These are phyloP conservation scores for Xestia c-nigrum DNA, from an alignment of 2,888 invertebrate genomes.

Conservation along the genomic window DNA sequence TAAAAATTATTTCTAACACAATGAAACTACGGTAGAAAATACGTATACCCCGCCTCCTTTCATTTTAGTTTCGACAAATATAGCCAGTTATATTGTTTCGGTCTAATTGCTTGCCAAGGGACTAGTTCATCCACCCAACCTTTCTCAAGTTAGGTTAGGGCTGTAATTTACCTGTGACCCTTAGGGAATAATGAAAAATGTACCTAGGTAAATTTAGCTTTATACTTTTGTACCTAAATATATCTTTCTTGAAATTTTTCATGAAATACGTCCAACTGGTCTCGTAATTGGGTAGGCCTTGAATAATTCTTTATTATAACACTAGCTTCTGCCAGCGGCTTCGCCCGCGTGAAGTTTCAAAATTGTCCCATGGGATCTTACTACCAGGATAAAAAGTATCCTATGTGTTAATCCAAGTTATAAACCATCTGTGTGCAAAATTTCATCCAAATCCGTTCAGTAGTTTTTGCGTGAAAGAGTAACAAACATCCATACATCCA, in stretches of 20 bases:
- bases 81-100: not conserved
- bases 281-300: slow-evolving; percentile 2
- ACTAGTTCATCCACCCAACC: not conserved
- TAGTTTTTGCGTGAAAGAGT: too few species aligned
- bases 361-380: too few species aligned
- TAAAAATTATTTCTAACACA: not conserved
- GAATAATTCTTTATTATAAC: slow-evolving; percentile 21
- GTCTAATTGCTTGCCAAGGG: slow-evolving; percentile 6
- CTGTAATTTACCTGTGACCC: not conserved
- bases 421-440: too few species aligned
- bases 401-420: too few species aligned
- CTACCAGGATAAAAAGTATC: too few species aligned
- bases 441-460: too few species aligned
- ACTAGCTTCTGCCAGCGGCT: too few species aligned
- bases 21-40: not conserved
- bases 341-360: too few species aligned
- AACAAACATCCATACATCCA: too few species aligned
- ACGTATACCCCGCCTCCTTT: not conserved
- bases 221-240: not conserved
- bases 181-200: not conserved
- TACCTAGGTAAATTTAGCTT: not conserved
- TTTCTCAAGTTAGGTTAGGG: not conserved
- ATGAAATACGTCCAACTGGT: not conserved
- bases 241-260: not conserved
- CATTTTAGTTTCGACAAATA: not conserved